Percentiles rank a stretch among this genome's conserved stretches.
These are phyloP conservation scores for Bibio marci DNA, from an alignment of 2,888 invertebrate genomes.

Conservation along the genomic window DNA sequence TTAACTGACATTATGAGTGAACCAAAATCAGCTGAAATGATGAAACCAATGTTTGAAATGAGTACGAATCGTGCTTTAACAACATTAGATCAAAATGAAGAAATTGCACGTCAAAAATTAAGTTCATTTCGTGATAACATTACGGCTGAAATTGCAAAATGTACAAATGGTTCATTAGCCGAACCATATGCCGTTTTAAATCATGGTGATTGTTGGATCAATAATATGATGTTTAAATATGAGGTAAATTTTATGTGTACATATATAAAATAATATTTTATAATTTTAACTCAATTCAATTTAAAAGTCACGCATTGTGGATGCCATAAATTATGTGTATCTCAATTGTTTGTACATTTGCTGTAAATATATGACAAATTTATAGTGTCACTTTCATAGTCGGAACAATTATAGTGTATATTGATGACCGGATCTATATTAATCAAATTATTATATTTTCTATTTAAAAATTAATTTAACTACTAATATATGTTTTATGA, in stretches of 20 bases:
- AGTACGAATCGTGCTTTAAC: slow-evolving; percentile 2
- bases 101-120: slow-evolving; percentile 5
- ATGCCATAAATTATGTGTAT: no score
- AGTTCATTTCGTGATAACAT: slow-evolving; percentile 2
- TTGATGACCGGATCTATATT: no score
- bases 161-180: neutral
- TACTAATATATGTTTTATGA: no score
- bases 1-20: slow-evolving; percentile 1
- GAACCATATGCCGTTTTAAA: slow-evolving; percentile 8
- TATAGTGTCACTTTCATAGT: no score
- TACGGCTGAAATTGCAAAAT: neutral
- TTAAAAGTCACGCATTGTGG: no score
- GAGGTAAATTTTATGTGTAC: slow-evolving; percentile 4
- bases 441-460: no score
- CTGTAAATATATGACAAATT: no score
- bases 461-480: no score
- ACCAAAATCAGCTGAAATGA: neutral
- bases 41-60: neutral
- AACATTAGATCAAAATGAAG: slow-evolving; percentile 6
- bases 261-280: no score
- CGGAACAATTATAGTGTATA: no score
- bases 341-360: no score
- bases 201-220: slow-evolving; percentile 9
- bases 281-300: no score
- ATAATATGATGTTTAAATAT: slow-evolving; percentile 8